Evolutionary conservation across 2,113 vertebrate species (phyloP).

Genomic region (Gobiocypris rarus): DNA sequence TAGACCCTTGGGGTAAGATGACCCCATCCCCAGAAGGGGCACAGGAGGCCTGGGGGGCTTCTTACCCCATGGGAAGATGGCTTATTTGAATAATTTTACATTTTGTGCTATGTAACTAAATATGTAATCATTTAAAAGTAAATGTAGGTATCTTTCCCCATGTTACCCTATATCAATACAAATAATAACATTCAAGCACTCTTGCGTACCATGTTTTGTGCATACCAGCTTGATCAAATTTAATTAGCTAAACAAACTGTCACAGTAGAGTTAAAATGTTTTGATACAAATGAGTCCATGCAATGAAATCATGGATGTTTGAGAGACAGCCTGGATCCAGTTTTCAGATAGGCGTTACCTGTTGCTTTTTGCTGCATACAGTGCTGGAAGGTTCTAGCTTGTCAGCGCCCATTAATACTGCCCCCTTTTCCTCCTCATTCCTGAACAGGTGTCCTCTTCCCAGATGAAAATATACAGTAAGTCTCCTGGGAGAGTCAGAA

Average conservation of each 20-base stretch:
- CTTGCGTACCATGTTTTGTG: too few relatives aligned
- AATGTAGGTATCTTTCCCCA: too few relatives aligned
- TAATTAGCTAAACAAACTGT: neutral
- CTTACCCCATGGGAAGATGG: too few relatives aligned
- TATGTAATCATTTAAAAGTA: too few relatives aligned
- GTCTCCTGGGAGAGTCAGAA: constrained; percentile 1
- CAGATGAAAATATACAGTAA: constrained; percentile 27
- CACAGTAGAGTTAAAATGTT: neutral
- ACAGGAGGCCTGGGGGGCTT: too few relatives aligned
- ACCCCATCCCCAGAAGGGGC: too few relatives aligned
- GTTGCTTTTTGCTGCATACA: neutral
- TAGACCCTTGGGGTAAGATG: too few relatives aligned
- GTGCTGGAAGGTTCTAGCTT: constrained; percentile 11
- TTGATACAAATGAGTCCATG: neutral
- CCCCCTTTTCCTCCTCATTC: constrained; percentile 19
- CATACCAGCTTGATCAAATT: neutral
- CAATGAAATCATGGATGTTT: neutral
- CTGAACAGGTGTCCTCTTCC: constrained; percentile 52
- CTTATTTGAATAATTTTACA: too few relatives aligned
- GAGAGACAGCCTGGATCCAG: neutral
- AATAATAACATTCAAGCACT: too few relatives aligned
- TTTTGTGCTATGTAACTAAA: too few relatives aligned
- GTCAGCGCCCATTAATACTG: constrained; percentile 24
- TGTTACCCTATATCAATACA: too few relatives aligned
- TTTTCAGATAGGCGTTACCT: neutral